phyloP scores from a whole-genome alignment of 2,797 vertebrate genomes.

The Premnoplex brunnescens region DNA sequence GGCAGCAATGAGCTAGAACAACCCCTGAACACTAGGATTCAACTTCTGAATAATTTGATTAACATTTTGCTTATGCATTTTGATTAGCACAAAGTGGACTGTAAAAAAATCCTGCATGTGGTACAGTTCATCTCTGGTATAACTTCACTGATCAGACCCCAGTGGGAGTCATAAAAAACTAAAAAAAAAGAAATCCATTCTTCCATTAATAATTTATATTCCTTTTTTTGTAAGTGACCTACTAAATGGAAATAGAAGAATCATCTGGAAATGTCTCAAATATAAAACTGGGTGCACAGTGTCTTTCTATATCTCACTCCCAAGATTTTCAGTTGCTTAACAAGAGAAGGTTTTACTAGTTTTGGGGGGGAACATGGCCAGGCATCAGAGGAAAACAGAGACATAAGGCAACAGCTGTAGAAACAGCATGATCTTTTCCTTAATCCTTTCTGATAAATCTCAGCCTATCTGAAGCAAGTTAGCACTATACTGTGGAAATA shows the following conservation, averaged over 20 bases:
- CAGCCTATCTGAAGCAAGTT: neutral
- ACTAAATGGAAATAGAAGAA: slow-evolving; percentile 5
- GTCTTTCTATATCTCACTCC: neutral
- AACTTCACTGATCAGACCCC: neutral
- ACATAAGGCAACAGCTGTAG: slow-evolving; percentile 47
- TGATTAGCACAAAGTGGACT: neutral
- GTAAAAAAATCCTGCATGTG: neutral
- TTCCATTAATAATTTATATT: slow-evolving; percentile 14
- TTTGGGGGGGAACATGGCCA: neutral
- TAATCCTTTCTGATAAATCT: slow-evolving; percentile 31
- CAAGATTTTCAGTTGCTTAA: neutral
- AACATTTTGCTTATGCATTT: neutral
- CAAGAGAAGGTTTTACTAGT: neutral
- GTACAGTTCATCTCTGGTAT: neutral
- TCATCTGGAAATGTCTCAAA: neutral
- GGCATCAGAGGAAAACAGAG: neutral
- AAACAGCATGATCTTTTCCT: slow-evolving; percentile 31
- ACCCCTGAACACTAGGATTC: neutral
- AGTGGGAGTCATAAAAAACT: neutral
- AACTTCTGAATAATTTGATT: slow-evolving; percentile 18
- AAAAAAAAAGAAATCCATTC: neutral
- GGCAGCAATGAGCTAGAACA: neutral
- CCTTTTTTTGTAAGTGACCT: neutral
- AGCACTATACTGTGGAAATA: neutral
- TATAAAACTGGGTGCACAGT: neutral